Base-by-base conservation (phyloP, 2,797 vertebrate species). In the Molossus alvarezi region DNA sequence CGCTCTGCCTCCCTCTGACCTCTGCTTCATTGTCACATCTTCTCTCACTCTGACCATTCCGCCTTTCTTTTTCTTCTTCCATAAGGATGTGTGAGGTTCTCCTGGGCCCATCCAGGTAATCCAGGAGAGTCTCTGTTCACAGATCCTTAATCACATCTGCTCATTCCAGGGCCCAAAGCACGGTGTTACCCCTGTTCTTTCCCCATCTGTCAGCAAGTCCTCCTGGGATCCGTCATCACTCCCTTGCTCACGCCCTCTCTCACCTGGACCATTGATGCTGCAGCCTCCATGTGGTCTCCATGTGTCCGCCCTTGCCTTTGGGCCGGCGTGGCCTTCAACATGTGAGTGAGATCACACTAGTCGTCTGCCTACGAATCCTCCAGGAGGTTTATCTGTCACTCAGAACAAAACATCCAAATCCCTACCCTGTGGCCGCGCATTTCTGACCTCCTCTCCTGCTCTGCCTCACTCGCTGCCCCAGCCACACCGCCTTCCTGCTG, bases 211-310 rank as follows among this genome's bases (percentile, higher is more conserved):
- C 27, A n/a, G 41, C 12, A 13, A 29, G 15, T 33, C 60, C 58
- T 57, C 3, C 15, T 58, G 80, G 33, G 29, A 2, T n/a, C 41
- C 45, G 9, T 55, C 33, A 6, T 62, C 18, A 17, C 15, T 17
- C 21, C 33, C 58, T 55, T 1, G 15, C 20, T 20, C 10, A 51
- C 60, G 33, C 23, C 11, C 29, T 48, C n/a, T 60, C 29, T 77
- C 14, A 29, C n/a, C 20, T 57, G 23, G 37, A 7, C 29, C 13
- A 0, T 2, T 37, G 71, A 67, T 62, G n/a, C 55, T 3, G 0
- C 3, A 33, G 25, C 29, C 20, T 25, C 33, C 51, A 1, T 33
- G n/a, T 69, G 27, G 13, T 58, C 12, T 53, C 33, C 81, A 18
- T 45, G 12, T 21, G 20, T 71, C 60, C 2, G 15, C 10, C 21